Evolutionary conservation across 2,113 vertebrate species (phyloP), one percentile per base, ranked within the genome.

Genomic region (Vireo altiloquus): DNA sequence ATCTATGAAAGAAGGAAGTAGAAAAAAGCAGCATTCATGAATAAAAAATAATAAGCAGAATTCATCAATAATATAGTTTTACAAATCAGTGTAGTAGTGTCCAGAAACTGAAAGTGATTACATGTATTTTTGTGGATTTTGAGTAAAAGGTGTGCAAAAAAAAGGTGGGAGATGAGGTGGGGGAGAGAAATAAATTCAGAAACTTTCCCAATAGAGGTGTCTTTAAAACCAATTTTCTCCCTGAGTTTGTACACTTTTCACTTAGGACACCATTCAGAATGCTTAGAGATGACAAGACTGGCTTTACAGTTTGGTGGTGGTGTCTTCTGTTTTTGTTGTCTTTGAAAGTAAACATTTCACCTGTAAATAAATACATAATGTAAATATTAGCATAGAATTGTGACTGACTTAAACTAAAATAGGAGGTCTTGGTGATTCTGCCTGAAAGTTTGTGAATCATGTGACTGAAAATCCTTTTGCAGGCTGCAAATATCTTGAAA

Each of bases 401-500:
- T 42, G 78, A 71, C 40, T 77, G 39, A 64, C 27, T 79, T 47
- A 33, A 86, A 46, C 23, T 70, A 30, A 83, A 42, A 59, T 35
- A 46, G 31, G 27, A 82, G 39, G 56, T 27, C 24, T 86, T 81
- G 23, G 10, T 40, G 65, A 23, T 91, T 76, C 13, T 89, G 50
- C 11, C 20, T 63, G 78, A 27, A 81, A 65, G 10, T 46, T 94
- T 35, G 15, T 64, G 81, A 78, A 93, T 70, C 31, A 57, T 82
- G 33, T 94, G 63, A 89, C 53, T 93, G 23, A 80, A 94, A 80
- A 92, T 95, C 68, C 47, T 86, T 91, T 95, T 96, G 24, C 97
- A 97, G 87, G 98, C 88, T 95, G 97, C 97, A 69, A 96, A 93
- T 88, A 96, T 97, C 80, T 97, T 99, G 63, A 98, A 98, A 97